Conservation (phyloP, 1,140 invertebrate genomes). For the Whitmania pigra region DNA sequence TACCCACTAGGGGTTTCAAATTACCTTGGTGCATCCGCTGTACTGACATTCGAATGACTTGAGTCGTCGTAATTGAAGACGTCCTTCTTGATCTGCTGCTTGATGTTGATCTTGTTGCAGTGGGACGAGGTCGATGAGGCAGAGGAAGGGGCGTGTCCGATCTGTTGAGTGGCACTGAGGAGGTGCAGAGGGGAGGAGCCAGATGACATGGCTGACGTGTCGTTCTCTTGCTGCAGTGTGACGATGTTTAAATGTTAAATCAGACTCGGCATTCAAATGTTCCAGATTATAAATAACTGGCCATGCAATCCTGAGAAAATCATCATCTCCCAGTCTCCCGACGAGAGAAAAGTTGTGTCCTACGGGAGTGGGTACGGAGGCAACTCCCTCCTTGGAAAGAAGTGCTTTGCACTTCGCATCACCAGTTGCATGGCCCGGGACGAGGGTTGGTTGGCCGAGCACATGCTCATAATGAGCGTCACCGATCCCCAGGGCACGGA, state of each 20-base stretch:
- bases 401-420: constrained; percentile 91
- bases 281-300: constrained; percentile 51
- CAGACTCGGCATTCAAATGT: neutral
- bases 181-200: no score
- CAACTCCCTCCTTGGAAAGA: constrained; percentile 93
- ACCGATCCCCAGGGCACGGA: constrained; percentile 80
- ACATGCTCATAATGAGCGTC: constrained; percentile 74
- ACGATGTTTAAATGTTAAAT: no score
- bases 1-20: neutral
- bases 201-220: no score
- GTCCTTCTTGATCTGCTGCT: constrained; percentile 1
- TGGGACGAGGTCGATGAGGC: neutral
- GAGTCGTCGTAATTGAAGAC: neutral
- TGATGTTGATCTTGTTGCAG: neutral
- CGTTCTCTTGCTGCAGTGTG: no score
- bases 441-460: constrained; percentile 97
- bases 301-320: constrained; percentile 83
- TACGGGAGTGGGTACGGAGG: constrained; percentile 95
- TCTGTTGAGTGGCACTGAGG: no score
- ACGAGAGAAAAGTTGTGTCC: constrained; percentile 69
- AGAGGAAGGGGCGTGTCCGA: no score
- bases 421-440: constrained; percentile 83
- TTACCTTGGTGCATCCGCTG: constrained; percentile 4
- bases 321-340: constrained; percentile 48
- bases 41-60: constrained; percentile 18